Base-by-base conservation (phyloP, 2,797 vertebrate genomes). In the Pseudotriccus pelzelni region DNA sequence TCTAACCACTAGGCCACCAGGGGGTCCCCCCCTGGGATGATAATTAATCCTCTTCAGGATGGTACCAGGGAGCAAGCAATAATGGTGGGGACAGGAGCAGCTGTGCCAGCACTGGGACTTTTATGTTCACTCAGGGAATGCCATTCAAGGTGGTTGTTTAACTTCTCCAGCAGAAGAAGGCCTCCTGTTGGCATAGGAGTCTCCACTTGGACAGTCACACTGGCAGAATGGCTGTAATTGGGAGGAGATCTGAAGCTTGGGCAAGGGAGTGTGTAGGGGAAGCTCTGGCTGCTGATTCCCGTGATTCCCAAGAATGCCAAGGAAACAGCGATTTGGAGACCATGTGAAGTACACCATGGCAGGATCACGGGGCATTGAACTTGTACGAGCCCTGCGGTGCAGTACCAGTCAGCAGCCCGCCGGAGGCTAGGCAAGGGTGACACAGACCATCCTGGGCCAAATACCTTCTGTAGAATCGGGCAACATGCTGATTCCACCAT, bases 11-110 rank as follows among this genome's bases (percentile, higher is more conserved):
- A n/a, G n/a, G n/a, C n/a, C n/a, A n/a, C n/a, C n/a, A n/a, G n/a
- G n/a, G n/a, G n/a, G n/a, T n/a, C n/a, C n/a, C n/a, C n/a, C n/a
- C 1, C 20, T 81, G 52, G 23, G 20, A 23, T n/a, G n/a, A 24
- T 52, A 62, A 62, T 59, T 47, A 68, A 60, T 63, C 20, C 18
- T 89, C 55, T 80, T 92, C 37, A n/a, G 41, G 17, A 22, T 62
- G 47, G 28, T 50, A 68, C 28, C 2, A 1, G 17, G 0, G 1
- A 84, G 53, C 53, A 44, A 22, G 10, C 43, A 66, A 7, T 32
- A 75, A 67, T 49, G 18, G 16, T 34, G n/a, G 50, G 32, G 58
- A 37, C 17, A 56, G 62, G 16, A 83, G 23, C 22, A 93, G 21
- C 49, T 44, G 21, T 76, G 24, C 1, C 4, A 87, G 30, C 36